Base-by-base conservation (phyloP, 2,888 invertebrate species). In the Leptinotarsa rubiginosa region DNA sequence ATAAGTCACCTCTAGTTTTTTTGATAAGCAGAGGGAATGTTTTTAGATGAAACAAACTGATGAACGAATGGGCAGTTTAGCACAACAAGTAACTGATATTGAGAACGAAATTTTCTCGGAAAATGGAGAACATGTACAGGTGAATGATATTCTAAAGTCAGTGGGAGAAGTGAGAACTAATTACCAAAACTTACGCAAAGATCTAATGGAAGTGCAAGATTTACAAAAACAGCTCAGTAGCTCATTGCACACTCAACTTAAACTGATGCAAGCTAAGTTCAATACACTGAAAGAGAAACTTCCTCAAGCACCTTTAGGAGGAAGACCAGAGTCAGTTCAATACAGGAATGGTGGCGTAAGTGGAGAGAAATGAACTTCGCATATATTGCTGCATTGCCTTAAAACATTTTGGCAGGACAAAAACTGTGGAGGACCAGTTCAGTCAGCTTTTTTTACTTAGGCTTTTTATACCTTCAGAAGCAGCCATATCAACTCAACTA, bases 111-210 rank as follows among this genome's bases (percentile, higher is more conserved):
- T 93, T 80, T 91, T 86, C 75, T 78, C 83, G 15, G 86, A 87
- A 62, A 84, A 84, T 73, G 84, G 83, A 20, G 85, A 84, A 62
- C 91, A 94, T 85, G 89, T 92, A 76, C 93, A 93, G 83, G 93
- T 95, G 67, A 90, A 93, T 87, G 92, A 92, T 85, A 88, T 95
- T 74, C 90, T 95, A 75, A 92, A 92, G 84, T 93, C 95, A 25
- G 94, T 95, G 77, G 92, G 93, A 16, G 93, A 93, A 89, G 93
- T 93, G 78, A 93, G 93, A 81, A 92, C 92, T 77, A 95, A 95
- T 87, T 95, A 95, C 87, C 93, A 93, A 86, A 93, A 93, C 83
- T 89, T 95, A 71, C 91, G 94, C 50, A 92, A 92, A 84, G 95
- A 95, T 87, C 91, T 95, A 82, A 90, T 92, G 81, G 95, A 95